These are phyloP conservation scores for Microchirus variegatus DNA, from an alignment of 2,797 vertebrate species.

Conservation along the genomic window DNA sequence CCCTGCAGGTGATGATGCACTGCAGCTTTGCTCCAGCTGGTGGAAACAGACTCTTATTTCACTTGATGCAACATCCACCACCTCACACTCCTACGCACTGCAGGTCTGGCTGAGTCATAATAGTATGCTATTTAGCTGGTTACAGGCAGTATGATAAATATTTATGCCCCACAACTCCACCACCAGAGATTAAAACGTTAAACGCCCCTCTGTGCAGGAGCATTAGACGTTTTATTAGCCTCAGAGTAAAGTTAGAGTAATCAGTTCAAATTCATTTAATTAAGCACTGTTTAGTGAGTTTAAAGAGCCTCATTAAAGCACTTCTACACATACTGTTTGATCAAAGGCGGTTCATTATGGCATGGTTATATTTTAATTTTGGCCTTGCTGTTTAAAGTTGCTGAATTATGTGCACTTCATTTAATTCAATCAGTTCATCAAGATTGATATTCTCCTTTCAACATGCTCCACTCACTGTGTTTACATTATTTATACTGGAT, in stretches of 20 bases:
- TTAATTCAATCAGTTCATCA: too few relatives aligned
- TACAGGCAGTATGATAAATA: constrained; percentile 35
- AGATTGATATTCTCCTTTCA: too few relatives aligned
- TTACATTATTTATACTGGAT: too few relatives aligned
- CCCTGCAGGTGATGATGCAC: constrained; percentile 75
- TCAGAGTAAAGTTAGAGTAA: constrained; percentile 35
- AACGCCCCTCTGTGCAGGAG: constrained; percentile 20
- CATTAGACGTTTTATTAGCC: constrained; percentile 26
- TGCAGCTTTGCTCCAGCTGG: constrained; percentile 76
- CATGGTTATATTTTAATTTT: constrained; percentile 14
- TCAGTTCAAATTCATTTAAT: constrained; percentile 40
- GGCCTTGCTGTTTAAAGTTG: constrained; percentile 3
- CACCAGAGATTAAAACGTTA: constrained; percentile 30
- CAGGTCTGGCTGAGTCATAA: constrained; percentile 39
- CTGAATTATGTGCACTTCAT: neutral
- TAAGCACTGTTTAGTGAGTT: constrained; percentile 33
- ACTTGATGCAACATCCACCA: constrained; percentile 41
- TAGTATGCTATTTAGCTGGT: constrained; percentile 15
- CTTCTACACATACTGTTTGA: constrained; percentile 13
- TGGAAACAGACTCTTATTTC: constrained; percentile 77
- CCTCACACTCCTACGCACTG: constrained; percentile 20
- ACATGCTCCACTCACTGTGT: too few relatives aligned
- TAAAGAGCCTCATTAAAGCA: constrained; percentile 31
- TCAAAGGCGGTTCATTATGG: constrained; percentile 19
- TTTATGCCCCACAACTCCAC: constrained; percentile 12